A percentile compares a stretch with the other conserved stretches of the same genome.
Evolutionary conservation across 2,888 invertebrate species (phyloP).

Genomic region (Enchytraeus crypticus): DNA sequence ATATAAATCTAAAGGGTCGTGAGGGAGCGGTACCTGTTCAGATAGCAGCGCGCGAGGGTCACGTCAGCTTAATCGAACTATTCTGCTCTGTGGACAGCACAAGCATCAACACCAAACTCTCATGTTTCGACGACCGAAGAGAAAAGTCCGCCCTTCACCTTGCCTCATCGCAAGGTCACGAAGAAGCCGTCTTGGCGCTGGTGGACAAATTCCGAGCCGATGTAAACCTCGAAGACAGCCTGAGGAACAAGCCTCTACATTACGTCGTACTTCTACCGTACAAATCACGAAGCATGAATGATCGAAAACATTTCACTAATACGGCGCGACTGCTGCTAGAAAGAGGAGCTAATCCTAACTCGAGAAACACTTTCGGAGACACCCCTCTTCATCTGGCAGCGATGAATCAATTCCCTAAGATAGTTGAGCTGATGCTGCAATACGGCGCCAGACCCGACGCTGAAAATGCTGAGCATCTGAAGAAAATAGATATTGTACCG

Average conservation of each 20-base stretch:
- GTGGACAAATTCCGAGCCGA: not conserved
- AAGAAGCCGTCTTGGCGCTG: not conserved
- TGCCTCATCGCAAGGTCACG: not conserved
- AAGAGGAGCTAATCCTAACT: not conserved
- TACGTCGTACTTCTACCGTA: not conserved
- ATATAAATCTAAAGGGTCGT: not conserved
- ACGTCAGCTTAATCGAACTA: not conserved
- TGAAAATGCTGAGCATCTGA: not conserved
- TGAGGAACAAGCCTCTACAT: not conserved
- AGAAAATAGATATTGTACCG: not conserved
- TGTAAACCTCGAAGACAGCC: not conserved
- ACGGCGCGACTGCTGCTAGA: not conserved
- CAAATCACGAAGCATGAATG: not conserved
- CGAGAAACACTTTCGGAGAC: not conserved
- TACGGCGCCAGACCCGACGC: not conserved
- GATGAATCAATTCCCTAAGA: constrained; percentile 1
- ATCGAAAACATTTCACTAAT: not conserved
- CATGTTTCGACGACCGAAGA: not conserved
- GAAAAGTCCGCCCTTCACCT: not conserved
- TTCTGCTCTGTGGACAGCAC: not conserved
- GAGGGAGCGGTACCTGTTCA: not conserved
- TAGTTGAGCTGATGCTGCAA: not conserved
- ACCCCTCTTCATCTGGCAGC: not conserved
- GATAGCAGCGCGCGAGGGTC: not conserved
- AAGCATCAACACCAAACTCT: not conserved